Evolutionary conservation across 1,140 invertebrate species (phyloP), one percentile per base, ranked within the genome.

Genomic region (Apis cerana): DNA sequence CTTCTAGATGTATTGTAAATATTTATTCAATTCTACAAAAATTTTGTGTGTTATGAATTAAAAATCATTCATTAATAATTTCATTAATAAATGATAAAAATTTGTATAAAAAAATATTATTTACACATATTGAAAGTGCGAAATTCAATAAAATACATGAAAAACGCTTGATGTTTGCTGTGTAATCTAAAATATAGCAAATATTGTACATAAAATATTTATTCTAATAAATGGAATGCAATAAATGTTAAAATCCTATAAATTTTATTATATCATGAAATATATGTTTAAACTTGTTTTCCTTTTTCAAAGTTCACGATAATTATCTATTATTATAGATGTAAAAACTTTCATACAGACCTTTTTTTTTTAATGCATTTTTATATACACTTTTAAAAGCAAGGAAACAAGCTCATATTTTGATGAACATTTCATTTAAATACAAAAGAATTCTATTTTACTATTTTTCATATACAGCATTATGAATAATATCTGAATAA

Each of bases 11-110:
- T 19, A 19, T 8, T 71, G 17, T 54, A 54, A 71, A 8, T 54
- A 33, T 71, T 27, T 71, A 71, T 71, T n/a, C 10, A 54, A 11
- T 70, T 15, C 65, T 70, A 65, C 61, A 84, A 83, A 84, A 84
- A 83, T 61, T 23, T 64, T 33, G 59, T 21, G 19, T 58, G 23
- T 8, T 56, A 72, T 7, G 11, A 33, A 72, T 21, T n/a, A 43
- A 7, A 58, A 72, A 58, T 21, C 23, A 54, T 56, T 71, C 15
- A n/a, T 71, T 33, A 33, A 72, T 43, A 43, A 43, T 43, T 43
- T 43, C 33, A 43, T 19, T 19, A 56, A 56, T 12, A 50, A 21
- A 62, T 12, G 21, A 1, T n/a, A 48, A n/a, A 56, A 71, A 23
- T 54, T 21, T 7, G 8, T 54, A 43, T 43, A 43, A 43, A 43